Percentiles rank a stretch among this genome's conserved stretches.
Conservation (phyloP, 2,113 vertebrate species). For the Pitta sordida region DNA sequence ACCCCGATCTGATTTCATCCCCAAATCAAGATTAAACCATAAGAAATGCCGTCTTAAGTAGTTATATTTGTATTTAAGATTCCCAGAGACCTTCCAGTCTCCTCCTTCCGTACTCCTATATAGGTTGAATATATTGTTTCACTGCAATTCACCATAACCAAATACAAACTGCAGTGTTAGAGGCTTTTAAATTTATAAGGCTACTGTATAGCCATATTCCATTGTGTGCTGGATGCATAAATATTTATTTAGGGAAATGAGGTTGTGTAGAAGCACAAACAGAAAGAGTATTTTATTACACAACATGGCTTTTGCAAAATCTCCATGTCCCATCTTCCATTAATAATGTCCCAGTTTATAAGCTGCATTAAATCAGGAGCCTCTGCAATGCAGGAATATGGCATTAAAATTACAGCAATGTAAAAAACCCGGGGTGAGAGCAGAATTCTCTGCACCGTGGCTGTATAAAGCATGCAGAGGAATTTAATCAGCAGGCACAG, state of each 20-base stretch:
- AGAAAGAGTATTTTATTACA: conserved; percentile 42
- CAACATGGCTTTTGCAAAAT: conserved; percentile 27
- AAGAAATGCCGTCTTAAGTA: rapidly evolving
- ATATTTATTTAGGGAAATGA: conserved; percentile 62
- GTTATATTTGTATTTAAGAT: background rate
- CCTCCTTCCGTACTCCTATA: background rate
- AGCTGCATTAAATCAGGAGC: conserved; percentile 59
- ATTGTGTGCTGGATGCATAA: conserved; percentile 14
- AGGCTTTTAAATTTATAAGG: conserved; percentile 22
- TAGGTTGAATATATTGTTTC: background rate
- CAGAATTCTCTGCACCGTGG: background rate
- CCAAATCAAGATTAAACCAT: background rate
- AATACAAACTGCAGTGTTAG: background rate
- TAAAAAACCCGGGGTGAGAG: background rate
- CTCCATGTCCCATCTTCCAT: conserved; percentile 39
- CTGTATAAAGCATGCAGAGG: background rate
- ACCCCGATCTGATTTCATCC: background rate
- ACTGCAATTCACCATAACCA: background rate
- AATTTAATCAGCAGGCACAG: background rate
- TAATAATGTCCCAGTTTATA: conserved; percentile 46
- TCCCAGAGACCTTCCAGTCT: background rate
- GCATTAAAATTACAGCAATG: conserved; percentile 14
- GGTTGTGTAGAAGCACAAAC: conserved; percentile 14
- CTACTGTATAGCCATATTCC: background rate
- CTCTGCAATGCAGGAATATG: conserved; percentile 58